A percentile compares a stretch with the other conserved stretches of the same genome.
Evolutionary conservation across 2,888 invertebrate genomes (phyloP).

Genomic region (Andricus curvator): DNA sequence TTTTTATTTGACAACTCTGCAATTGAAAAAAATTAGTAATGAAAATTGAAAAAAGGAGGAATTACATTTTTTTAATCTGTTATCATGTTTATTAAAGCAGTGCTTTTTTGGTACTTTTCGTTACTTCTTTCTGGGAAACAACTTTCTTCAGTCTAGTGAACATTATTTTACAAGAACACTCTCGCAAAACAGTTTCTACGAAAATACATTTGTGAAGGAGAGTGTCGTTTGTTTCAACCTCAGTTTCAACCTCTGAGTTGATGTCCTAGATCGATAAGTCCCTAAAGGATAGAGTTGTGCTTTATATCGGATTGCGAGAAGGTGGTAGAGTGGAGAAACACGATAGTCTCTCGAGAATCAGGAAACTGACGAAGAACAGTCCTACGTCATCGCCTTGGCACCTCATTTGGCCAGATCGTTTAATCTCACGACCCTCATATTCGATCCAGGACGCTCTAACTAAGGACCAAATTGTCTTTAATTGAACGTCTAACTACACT

Average conservation of each 20-base stretch:
- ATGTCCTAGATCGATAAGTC: slow-evolving; percentile 35
- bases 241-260: slow-evolving; percentile 4
- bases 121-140: background rate
- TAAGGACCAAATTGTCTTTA: slow-evolving; percentile 63
- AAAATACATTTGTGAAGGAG: slow-evolving; percentile 31
- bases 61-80: too few species aligned
- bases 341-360: slow-evolving; percentile 36
- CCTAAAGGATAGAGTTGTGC: slow-evolving; percentile 32
- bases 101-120: background rate
- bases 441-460: slow-evolving; percentile 8
- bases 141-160: background rate
- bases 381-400: slow-evolving; percentile 19
- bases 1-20: too few species aligned
- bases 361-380: slow-evolving; percentile 29
- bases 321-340: slow-evolving; percentile 22
- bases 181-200: background rate
- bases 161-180: slow-evolving; percentile 15
- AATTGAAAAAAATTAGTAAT: too few species aligned
- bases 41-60: too few species aligned
- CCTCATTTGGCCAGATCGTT: background rate
- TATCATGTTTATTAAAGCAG: background rate
- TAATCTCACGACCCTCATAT: background rate
- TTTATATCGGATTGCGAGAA: slow-evolving; percentile 34
- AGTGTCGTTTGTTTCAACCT: slow-evolving; percentile 32
- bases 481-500: slow-evolving; percentile 68